phyloP scores from a whole-genome alignment of 2,797 vertebrate species.

The Atherinosoma microstoma region DNA sequence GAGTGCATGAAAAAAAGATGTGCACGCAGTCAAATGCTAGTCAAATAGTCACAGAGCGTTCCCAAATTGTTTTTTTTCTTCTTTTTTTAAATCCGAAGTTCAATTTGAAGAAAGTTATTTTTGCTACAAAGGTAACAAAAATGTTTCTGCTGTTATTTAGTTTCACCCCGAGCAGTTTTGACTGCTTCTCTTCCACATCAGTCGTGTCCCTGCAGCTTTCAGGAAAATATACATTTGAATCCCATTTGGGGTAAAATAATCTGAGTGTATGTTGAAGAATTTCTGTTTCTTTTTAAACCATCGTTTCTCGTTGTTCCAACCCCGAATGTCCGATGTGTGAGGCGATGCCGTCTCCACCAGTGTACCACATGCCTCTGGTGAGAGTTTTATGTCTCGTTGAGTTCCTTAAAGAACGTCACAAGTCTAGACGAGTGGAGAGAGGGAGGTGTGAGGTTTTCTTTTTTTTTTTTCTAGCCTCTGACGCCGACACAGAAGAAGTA shows the following conservation, averaged over 20 bases:
- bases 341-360: conserved; percentile 44
- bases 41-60: conserved; percentile 26
- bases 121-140: conserved; percentile 46
- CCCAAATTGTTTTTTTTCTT: neutral
- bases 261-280: conserved; percentile 45
- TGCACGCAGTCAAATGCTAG: conserved; percentile 56
- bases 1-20: conserved; percentile 61
- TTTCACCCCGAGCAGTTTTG: conserved; percentile 54
- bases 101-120: conserved; percentile 48
- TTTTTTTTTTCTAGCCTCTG: conserved; percentile 45
- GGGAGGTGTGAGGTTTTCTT: conserved; percentile 19
- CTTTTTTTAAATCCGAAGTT: conserved; percentile 3
- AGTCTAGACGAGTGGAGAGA: conserved; percentile 1
- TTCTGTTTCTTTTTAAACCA: conserved; percentile 44
- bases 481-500: conserved; percentile 67
- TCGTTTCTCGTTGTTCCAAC: conserved; percentile 46
- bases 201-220: conserved; percentile 38
- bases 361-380: conserved; percentile 38
- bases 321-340: conserved; percentile 66
- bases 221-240: conserved; percentile 43
- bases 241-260: conserved; percentile 32
- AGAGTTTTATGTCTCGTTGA: conserved; percentile 57
- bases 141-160: conserved; percentile 49
- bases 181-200: conserved; percentile 50
- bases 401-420: conserved; percentile 46